Evolutionary conservation across 2,888 invertebrate genomes (phyloP).

Genomic region (Pollenia amentaria): DNA sequence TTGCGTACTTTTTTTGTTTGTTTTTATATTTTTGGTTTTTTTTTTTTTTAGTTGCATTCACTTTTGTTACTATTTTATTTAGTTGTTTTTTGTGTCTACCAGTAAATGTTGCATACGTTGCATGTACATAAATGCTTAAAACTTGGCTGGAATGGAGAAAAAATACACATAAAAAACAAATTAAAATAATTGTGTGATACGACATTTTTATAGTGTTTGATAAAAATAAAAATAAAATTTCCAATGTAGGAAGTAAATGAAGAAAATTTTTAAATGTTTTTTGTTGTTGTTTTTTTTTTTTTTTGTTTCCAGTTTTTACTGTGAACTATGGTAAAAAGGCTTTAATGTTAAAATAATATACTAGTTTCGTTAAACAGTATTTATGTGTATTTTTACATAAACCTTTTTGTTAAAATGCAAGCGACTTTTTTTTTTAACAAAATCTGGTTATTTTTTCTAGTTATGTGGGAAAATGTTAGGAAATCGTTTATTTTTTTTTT

Average conservation of each 20-base stretch:
- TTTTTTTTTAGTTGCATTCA: slow-evolving; percentile 29
- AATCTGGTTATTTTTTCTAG: neutral
- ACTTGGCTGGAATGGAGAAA: slow-evolving; percentile 20
- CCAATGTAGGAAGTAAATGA: slow-evolving; percentile 57
- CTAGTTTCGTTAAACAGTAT: neutral
- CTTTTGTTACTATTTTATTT: slow-evolving; percentile 15
- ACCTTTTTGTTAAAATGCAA: neutral
- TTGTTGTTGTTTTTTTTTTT: neutral
- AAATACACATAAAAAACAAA: slow-evolving; percentile 26
- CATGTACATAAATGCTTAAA: slow-evolving; percentile 45
- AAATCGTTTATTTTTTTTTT: no score
- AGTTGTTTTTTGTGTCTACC: neutral
- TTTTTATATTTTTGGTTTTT: slow-evolving; percentile 1
- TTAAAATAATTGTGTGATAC: slow-evolving; percentile 58
- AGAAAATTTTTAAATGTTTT: slow-evolving; percentile 24
- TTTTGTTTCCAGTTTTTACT: slow-evolving; percentile 8
- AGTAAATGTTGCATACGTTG: slow-evolving; percentile 51
- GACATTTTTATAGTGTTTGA: slow-evolving; percentile 52
- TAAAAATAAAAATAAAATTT: slow-evolving; percentile 45
- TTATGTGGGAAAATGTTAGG: no score
- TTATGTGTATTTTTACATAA: neutral
- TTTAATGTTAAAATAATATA: slow-evolving; percentile 11
- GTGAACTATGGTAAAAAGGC: neutral
- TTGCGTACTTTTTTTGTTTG: slow-evolving; percentile 5
- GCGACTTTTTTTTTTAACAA: neutral